Base-by-base conservation (phyloP, 2,888 invertebrate genomes). In the Auanema freiburgensis region DNA sequence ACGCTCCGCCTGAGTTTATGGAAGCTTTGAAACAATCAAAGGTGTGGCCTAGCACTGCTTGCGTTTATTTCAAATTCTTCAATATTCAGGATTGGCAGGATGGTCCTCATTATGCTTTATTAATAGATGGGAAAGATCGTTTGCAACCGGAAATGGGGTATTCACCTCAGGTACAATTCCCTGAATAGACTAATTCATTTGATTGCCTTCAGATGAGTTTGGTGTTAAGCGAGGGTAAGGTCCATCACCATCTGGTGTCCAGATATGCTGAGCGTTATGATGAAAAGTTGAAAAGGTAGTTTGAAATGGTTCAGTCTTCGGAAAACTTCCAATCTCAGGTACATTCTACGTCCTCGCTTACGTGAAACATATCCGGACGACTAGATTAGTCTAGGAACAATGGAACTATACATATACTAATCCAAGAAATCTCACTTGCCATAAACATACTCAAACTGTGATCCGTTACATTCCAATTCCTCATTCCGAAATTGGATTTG, bases 121-220 rank as follows among this genome's bases (percentile, higher is more conserved):
- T 87, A 21, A 86, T 88, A 3, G 87, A 88, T 77, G 85, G 84
- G 0, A 77, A 86, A 51, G 87, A 87, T 66, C 78, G 86, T 24
- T 65, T 83, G 2, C 72, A 72, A 5, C 84, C 86, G 10, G 86
- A 86, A 66, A 76, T 84, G 49, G 85, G 85, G 2, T 88, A 88
- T 76, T 85, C 87, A 8, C 65, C 41, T 61, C 66, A 57, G 50
- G 57, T 53, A n/a, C n/a, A 23, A 33, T 11, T 16, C 24, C 18
- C 33, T 5, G 24, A 16, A 50, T n/a, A 25, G 14, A 3, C 16
- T 16, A 50, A n/a, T 12, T 16, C 14, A 25, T n/a, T 3, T 50
- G 23, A 16, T 55, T 44, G 57, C 5, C 33, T 59, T 14, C 69
- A 86, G 76, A 85, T 85, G 71, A 85, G 85, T 71, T 69, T 86